Evolutionary conservation across 2,888 invertebrate species (phyloP).

Genomic region (Ormia ochracea): DNA sequence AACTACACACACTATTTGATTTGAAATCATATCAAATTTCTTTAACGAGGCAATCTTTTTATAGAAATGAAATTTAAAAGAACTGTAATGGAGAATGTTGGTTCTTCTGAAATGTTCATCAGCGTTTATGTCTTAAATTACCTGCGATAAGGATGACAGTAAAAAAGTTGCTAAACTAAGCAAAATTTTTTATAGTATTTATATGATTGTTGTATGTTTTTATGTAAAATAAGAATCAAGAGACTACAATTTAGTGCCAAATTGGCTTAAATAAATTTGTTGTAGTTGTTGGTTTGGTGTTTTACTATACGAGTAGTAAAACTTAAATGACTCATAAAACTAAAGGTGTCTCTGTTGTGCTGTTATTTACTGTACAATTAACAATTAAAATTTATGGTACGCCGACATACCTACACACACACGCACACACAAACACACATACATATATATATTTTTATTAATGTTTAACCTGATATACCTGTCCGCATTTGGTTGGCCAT

Average conservation of each 20-base stretch:
- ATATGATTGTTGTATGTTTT: neutral
- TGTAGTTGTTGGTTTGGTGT: neutral
- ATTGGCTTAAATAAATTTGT: neutral
- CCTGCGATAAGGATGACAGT: constrained; percentile 41
- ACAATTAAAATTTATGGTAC: neutral
- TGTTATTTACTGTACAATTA: constrained; percentile 28
- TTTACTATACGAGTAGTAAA: constrained; percentile 1
- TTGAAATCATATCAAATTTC: constrained; percentile 42
- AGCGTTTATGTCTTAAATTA: constrained; percentile 53
- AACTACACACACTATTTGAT: constrained; percentile 2
- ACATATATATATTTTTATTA: too few relatives aligned
- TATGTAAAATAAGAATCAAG: neutral
- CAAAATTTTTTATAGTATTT: constrained; percentile 1
- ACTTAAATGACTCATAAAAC: constrained; percentile 52
- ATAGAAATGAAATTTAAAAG: neutral
- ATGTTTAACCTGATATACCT: too few relatives aligned
- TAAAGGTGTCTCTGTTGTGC: constrained; percentile 34
- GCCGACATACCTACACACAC: too few relatives aligned
- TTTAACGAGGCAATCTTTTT: constrained; percentile 28
- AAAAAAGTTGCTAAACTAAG: constrained; percentile 33
- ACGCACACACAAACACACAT: too few relatives aligned
- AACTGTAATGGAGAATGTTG: neutral
- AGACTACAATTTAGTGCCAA: constrained; percentile 18
- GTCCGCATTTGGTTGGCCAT: too few relatives aligned
- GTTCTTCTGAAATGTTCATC: constrained; percentile 12